These are phyloP conservation scores for Smithornis capensis DNA, from an alignment of 2,113 vertebrate genomes.

Conservation along the genomic window DNA sequence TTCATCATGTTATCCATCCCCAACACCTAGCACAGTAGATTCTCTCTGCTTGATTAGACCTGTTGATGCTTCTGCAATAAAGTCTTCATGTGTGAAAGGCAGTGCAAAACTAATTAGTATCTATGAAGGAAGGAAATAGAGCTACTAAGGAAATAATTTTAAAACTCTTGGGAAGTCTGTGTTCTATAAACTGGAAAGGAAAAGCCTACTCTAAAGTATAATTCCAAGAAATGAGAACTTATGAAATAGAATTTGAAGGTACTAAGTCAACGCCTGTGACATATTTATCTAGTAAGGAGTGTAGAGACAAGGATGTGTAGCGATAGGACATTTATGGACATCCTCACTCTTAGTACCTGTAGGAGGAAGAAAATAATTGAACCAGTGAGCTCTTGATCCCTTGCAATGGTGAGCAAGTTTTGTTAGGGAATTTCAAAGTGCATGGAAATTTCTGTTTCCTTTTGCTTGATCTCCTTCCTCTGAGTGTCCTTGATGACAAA, in stretches of 20 bases:
- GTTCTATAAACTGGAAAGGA: background rate
- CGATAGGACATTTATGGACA: background rate
- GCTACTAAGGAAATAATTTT: background rate
- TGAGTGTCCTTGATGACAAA: background rate
- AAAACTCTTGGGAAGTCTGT: background rate
- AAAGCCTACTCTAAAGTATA: background rate
- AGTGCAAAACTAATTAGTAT: slow-evolving; percentile 33
- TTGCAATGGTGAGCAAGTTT: background rate
- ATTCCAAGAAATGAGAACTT: background rate
- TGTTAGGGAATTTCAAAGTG: background rate
- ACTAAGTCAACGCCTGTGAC: background rate
- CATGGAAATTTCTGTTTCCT: background rate
- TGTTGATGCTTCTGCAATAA: background rate
- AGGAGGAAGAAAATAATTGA: background rate
- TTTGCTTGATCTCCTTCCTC: background rate
- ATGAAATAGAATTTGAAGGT: background rate
- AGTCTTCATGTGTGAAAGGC: background rate
- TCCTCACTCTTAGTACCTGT: background rate
- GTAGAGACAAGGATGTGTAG: background rate
- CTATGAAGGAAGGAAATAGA: background rate
- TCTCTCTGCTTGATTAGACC: background rate
- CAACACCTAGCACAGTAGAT: background rate
- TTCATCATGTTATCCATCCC: background rate
- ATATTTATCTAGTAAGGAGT: background rate
- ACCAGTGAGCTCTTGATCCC: background rate